Conservation (phyloP, 2,888 invertebrate species). For the Adelphocoris suturalis region DNA sequence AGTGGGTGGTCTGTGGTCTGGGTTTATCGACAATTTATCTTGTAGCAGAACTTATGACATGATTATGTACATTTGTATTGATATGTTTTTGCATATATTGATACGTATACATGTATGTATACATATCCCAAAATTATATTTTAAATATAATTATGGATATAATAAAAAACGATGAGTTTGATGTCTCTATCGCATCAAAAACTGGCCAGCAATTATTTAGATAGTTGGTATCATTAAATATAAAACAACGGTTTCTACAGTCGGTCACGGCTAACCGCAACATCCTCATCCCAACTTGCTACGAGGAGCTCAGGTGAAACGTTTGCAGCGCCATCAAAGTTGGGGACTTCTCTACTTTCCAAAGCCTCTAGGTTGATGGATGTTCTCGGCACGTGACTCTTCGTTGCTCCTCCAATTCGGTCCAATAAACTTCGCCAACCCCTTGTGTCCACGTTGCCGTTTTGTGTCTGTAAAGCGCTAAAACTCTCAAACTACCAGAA, state of each 20-base stretch:
- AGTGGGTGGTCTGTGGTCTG: too few species aligned
- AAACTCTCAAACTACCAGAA: conserved; percentile 21
- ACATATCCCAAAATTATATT: too few species aligned
- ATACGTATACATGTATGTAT: too few species aligned
- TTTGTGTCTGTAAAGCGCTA: conserved; percentile 1
- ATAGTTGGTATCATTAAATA: not conserved
- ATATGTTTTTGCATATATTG: too few species aligned
- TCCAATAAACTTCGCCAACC: conserved; percentile 41
- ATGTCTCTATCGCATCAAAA: not conserved
- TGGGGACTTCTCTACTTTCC: conserved; percentile 46
- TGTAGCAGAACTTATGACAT: too few species aligned
- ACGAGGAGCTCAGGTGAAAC: conserved; percentile 11
- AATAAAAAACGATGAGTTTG: not conserved
- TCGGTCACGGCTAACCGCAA: conserved; percentile 27
- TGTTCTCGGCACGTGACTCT: conserved; percentile 44
- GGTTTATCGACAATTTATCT: too few species aligned
- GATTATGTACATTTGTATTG: too few species aligned
- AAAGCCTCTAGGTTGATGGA: conserved; percentile 46
- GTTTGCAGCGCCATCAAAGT: conserved; percentile 25
- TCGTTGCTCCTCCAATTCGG: not conserved
- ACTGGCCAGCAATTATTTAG: not conserved
- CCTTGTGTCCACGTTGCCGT: not conserved
- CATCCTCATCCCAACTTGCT: not conserved
- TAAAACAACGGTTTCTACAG: not conserved
- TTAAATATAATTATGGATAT: too few species aligned